phyloP scores from a whole-genome alignment of 2,888 invertebrate species.

The Petrolisthes cinctipes region DNA sequence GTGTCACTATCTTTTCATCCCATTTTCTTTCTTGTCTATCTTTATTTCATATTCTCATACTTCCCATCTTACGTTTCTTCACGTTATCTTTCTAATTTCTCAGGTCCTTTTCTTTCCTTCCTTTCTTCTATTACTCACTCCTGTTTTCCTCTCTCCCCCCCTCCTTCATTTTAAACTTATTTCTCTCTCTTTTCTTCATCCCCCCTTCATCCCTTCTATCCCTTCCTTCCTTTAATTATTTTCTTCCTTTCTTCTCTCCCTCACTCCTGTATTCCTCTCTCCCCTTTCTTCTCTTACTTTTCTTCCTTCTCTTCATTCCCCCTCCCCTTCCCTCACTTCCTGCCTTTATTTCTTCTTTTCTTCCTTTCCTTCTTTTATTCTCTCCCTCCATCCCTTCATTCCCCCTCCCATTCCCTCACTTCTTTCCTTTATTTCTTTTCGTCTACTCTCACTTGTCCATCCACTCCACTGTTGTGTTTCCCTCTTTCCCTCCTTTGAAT shows the following conservation, averaged over 20 bases:
- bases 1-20: neutral
- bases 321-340: neutral
- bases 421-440: neutral
- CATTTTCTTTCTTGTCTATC: neutral
- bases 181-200: neutral
- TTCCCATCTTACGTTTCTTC: neutral
- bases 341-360: neutral
- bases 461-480: no score
- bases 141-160: neutral
- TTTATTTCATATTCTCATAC: neutral
- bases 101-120: neutral
- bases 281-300: neutral
- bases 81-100: neutral
- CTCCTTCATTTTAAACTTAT: conserved; percentile 2
- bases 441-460: no score
- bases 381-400: neutral
- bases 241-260: neutral
- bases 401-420: neutral
- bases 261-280: neutral
- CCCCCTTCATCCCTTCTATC: neutral
- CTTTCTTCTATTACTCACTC: neutral
- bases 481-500: no score
- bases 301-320: neutral
- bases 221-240: neutral
- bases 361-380: no score